Conservation (phyloP, 2,113 vertebrate species). For the Arothron firmamentum region DNA sequence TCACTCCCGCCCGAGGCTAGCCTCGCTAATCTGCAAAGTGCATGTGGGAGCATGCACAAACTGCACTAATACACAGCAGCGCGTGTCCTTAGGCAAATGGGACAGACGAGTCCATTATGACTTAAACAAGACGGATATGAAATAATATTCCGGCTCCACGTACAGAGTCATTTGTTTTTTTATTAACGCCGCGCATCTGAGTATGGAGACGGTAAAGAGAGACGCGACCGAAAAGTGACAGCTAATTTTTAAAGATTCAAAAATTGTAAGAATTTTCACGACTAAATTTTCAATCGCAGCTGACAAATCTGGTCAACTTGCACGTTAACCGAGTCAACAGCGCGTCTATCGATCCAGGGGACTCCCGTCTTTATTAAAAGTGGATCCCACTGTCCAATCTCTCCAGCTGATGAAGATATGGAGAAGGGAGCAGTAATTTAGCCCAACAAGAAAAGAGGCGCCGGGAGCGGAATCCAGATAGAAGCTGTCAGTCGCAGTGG, state of each 20-base stretch:
- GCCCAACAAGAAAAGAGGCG: slow-evolving; percentile 31
- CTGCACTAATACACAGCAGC: slow-evolving; percentile 10
- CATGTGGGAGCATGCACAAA: slow-evolving; percentile 32
- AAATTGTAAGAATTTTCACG: no score
- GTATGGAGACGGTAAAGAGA: no score
- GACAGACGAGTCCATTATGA: slow-evolving; percentile 10
- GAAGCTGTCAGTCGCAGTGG: slow-evolving; percentile 33
- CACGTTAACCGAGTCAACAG: slow-evolving; percentile 69
- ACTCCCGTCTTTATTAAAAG: slow-evolving; percentile 37
- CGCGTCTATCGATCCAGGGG: slow-evolving; percentile 53
- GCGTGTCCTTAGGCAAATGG: slow-evolving; percentile 12
- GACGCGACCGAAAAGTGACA: no score
- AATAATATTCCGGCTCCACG: background rate
- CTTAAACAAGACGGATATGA: background rate
- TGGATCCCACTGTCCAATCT: slow-evolving; percentile 38
- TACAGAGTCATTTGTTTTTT: slow-evolving; percentile 3
- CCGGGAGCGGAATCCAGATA: slow-evolving; percentile 30
- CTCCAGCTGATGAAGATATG: slow-evolving; percentile 31
- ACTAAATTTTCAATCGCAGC: slow-evolving; percentile 30
- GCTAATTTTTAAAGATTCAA: slow-evolving; percentile 32
- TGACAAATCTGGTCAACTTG: slow-evolving; percentile 57
- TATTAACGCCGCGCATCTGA: background rate
- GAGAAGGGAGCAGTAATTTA: slow-evolving; percentile 31
- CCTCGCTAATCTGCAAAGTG: slow-evolving; percentile 54
- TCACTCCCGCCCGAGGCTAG: slow-evolving; percentile 36